A percentile compares a stretch with the other conserved stretches of the same genome.
phyloP scores from a whole-genome alignment of 2,888 invertebrate species.

The Clanis bilineata region DNA sequence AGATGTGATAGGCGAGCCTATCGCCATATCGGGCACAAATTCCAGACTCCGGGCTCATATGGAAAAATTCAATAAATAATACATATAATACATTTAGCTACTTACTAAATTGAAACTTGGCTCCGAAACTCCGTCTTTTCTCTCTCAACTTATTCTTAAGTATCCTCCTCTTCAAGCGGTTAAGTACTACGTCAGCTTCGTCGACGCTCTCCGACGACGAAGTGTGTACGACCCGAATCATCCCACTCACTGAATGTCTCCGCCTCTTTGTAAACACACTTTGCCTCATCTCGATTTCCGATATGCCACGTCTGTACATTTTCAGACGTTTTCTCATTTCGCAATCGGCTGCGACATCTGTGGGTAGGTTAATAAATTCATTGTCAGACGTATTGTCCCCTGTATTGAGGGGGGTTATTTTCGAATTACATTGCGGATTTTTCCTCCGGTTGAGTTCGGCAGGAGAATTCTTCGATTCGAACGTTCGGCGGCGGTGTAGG shows the following conservation, averaged over 20 bases:
- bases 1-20: too few relatives aligned
- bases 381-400: constrained; percentile 61
- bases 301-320: constrained; percentile 77
- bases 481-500: constrained; percentile 56
- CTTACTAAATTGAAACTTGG: constrained; percentile 65
- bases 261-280: constrained; percentile 58
- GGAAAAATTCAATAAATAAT: too few relatives aligned
- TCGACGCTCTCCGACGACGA: constrained; percentile 79
- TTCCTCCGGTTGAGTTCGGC: constrained; percentile 41
- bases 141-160: constrained; percentile 75
- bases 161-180: constrained; percentile 75
- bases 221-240: constrained; percentile 52
- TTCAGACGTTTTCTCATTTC: constrained; percentile 76
- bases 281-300: constrained; percentile 63
- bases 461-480: constrained; percentile 47
- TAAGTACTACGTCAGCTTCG: constrained; percentile 76
- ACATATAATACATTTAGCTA: constrained; percentile 34
- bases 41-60: too few relatives aligned
- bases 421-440: constrained; percentile 45
- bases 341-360: constrained; percentile 68
- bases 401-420: constrained; percentile 46
- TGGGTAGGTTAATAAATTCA: constrained; percentile 67
- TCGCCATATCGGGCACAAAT: too few relatives aligned
- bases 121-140: constrained; percentile 62
- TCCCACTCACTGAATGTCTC: constrained; percentile 65